Evolutionary conservation across 2,888 invertebrate species (phyloP), one percentile per base, ranked within the genome.

Genomic region (Aporophyla nigra): DNA sequence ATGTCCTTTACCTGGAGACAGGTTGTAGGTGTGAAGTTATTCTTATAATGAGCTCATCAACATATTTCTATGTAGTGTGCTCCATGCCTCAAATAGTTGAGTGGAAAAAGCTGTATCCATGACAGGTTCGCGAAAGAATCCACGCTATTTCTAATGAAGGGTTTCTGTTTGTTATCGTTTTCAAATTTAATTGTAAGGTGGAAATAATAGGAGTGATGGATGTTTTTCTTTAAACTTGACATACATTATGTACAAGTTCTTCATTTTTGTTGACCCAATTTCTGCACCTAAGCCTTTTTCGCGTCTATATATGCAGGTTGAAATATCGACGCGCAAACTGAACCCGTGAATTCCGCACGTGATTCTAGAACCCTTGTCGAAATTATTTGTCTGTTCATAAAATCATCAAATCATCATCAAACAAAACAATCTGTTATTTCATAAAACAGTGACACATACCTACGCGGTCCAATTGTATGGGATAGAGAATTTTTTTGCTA

Each of bases 31-130:
- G 86, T 87, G 69, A 86, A 75, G 86, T 71, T 77, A 87, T 86
- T 78, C 54, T 40, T 72, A 76, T 86, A 87, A 87, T 87, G 86
- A 87, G 78, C 87, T 87, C 27, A 87, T 86, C 78, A 87, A 76
- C 86, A 87, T 86, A 78, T 59, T 73, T 78, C 40, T 69, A 75
- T 76, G 78, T 80, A 76, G 84, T 70, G 51, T 61, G 80, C 73
- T 12, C 62, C 79, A 67, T 80, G 63, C 43, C 54, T 74, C 43
- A 72, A 70, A 74, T 76, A 78, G 61, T 71, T 76, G 61, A 19
- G 2, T 27, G 68, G 70, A 82, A 85, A 87, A 87, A 66, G 12
- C 21, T 46, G 69, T 74, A 75, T 78, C 70, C 71, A 79, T 74
- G 75, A n/a, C 59, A 10, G 62, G 76, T 49, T 66, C 1, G 65